These are phyloP conservation scores for Apeira syringaria DNA, from an alignment of 2,888 invertebrate species.

Conservation along the genomic window DNA sequence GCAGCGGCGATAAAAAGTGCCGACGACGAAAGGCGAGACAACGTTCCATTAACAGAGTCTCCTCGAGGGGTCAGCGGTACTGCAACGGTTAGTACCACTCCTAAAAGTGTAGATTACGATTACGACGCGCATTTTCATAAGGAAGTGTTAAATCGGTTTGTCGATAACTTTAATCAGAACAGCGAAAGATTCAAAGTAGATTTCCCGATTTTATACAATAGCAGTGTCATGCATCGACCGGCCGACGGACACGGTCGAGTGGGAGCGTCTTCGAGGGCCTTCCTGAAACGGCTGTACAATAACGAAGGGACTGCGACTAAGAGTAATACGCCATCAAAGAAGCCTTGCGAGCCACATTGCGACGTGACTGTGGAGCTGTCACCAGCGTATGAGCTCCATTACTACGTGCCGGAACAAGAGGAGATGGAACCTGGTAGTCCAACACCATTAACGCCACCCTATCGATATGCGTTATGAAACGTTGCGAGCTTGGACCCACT, in stretches of 20 bases:
- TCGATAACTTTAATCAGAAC: conserved; percentile 68
- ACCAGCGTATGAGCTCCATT: conserved; percentile 72
- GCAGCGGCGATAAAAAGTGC: conserved; percentile 49
- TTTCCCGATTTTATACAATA: conserved; percentile 68
- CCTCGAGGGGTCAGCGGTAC: conserved; percentile 24
- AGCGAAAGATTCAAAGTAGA: conserved; percentile 62
- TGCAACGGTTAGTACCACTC: conserved; percentile 34
- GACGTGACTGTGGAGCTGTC: conserved; percentile 62
- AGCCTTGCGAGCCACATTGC: conserved; percentile 51
- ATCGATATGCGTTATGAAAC: conserved; percentile 46
- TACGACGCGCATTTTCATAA: conserved; percentile 59
- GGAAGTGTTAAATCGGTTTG: conserved; percentile 59
- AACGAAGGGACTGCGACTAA: conserved; percentile 27
- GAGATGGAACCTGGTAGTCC: conserved; percentile 40
- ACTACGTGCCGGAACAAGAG: conserved; percentile 72
- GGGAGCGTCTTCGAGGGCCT: conserved; percentile 59
- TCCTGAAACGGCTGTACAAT: conserved; percentile 51
- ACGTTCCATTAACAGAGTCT: conserved; percentile 36
- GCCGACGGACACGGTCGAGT: conserved; percentile 39
- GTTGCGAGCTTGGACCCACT: neutral
- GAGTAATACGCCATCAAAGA: conserved; percentile 21
- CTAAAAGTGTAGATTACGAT: conserved; percentile 52
- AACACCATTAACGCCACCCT: conserved; percentile 31
- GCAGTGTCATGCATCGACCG: conserved; percentile 56
- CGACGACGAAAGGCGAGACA: conserved; percentile 47